phyloP scores from a whole-genome alignment of 2,113 vertebrate species.

The Microcebus ravelobensis region DNA sequence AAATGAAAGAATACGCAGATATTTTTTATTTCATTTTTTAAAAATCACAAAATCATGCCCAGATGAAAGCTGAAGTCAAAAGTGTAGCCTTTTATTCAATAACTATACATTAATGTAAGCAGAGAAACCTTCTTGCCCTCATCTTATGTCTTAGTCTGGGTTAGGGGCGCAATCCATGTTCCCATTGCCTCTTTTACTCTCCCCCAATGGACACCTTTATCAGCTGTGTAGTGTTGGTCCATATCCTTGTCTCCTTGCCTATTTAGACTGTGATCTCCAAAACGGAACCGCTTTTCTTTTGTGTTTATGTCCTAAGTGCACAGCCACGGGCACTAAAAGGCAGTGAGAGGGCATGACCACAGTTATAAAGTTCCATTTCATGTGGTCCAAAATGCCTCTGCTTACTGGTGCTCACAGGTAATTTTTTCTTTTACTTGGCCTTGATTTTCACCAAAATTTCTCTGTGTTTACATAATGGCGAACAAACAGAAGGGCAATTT shows the following conservation, averaged over 20 bases:
- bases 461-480: background rate
- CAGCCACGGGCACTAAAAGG: background rate
- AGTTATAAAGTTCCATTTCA: background rate
- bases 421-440: background rate
- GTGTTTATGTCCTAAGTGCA: background rate
- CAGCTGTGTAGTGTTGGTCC: background rate
- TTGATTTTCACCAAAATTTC: background rate
- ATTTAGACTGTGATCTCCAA: background rate
- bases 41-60: background rate
- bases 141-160: too few species aligned
- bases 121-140: background rate
- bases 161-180: background rate
- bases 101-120: background rate
- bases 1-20: background rate
- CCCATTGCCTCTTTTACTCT: too few species aligned
- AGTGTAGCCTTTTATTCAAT: background rate
- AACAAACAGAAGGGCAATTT: background rate
- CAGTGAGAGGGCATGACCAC: background rate
- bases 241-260: background rate
- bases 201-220: background rate
- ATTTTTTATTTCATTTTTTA: background rate
- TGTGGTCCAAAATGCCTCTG: background rate
- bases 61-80: background rate
- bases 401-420: background rate
- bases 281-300: background rate